Conservation (phyloP, 2,888 invertebrate genomes). For the Unio delphinus region DNA sequence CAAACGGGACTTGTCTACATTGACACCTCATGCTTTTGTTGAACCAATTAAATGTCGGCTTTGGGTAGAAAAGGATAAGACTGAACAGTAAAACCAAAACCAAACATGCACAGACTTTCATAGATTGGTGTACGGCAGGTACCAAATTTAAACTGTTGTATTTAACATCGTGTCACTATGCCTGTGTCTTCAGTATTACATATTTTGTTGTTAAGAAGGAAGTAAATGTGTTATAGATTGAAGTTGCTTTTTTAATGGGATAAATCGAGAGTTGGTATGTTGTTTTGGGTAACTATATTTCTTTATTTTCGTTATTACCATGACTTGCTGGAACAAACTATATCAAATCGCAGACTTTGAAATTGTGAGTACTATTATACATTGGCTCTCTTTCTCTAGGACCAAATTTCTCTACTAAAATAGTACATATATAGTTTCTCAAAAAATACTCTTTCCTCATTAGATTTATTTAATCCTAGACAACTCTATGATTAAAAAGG, state of each 20-base stretch:
- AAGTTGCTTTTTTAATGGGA: too few relatives aligned
- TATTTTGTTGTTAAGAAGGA: not conserved
- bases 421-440: too few relatives aligned
- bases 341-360: constrained; percentile 83
- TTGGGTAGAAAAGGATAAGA: constrained; percentile 75
- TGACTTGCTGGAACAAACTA: constrained; percentile 79
- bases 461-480: too few relatives aligned
- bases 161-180: not conserved
- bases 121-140: constrained; percentile 93
- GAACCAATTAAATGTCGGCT: constrained; percentile 83
- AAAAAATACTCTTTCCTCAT: too few relatives aligned
- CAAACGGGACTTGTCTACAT: constrained; percentile 94
- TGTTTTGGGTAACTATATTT: too few relatives aligned
- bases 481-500: too few relatives aligned
- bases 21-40: constrained; percentile 94
- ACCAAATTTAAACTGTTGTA: constrained; percentile 65
- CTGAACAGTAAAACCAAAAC: constrained; percentile 79
- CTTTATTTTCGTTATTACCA: not conserved
- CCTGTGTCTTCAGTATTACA: not conserved
- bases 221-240: not conserved
- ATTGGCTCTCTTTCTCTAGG: too few relatives aligned
- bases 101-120: constrained; percentile 90
- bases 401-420: too few relatives aligned
- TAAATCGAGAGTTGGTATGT: too few relatives aligned
- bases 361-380: constrained; percentile 53